These are phyloP conservation scores for Indicator maculatus DNA, from an alignment of 2,113 vertebrate species.

Conservation along the genomic window DNA sequence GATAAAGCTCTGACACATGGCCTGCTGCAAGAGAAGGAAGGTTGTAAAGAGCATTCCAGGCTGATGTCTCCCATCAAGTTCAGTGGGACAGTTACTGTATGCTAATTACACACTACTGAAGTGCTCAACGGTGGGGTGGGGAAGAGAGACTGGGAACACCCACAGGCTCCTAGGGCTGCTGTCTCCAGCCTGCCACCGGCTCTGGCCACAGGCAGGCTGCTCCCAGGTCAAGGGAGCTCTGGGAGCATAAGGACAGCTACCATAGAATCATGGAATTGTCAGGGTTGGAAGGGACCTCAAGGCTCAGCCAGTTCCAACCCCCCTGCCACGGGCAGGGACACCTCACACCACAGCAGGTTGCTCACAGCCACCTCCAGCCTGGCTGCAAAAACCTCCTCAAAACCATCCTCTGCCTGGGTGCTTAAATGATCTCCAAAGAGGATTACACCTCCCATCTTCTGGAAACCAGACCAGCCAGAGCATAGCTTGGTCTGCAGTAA, in stretches of 20 bases:
- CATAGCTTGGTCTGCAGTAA: background rate
- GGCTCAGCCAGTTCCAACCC: too few relatives aligned
- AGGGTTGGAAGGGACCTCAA: too few relatives aligned
- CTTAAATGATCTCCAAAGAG: background rate
- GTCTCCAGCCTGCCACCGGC: background rate
- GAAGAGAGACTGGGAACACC: slow-evolving; percentile 38
- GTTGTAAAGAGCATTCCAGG: slow-evolving; percentile 61
- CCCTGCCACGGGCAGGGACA: too few relatives aligned
- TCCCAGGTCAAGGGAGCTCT: background rate
- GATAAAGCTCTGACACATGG: slow-evolving; percentile 53
- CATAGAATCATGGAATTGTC: background rate
- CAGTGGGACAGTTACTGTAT: slow-evolving; percentile 68
- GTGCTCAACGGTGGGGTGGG: background rate
- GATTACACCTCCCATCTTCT: fast-evolving
- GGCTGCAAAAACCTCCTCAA: too few relatives aligned
- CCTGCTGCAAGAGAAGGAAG: slow-evolving; percentile 51
- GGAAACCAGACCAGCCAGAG: background rate
- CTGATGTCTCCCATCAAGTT: slow-evolving; percentile 50
- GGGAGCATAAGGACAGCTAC: background rate
- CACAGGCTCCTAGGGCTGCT: background rate
- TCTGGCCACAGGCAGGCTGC: background rate
- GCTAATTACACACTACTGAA: slow-evolving; percentile 66
- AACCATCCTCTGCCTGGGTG: background rate
- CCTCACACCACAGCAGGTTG: too few relatives aligned
- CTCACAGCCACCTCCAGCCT: too few relatives aligned